Percentiles rank a stretch among this genome's conserved stretches.
These are phyloP conservation scores for Camarhynchus parvulus DNA, from an alignment of 2,113 vertebrate species.

Conservation along the genomic window DNA sequence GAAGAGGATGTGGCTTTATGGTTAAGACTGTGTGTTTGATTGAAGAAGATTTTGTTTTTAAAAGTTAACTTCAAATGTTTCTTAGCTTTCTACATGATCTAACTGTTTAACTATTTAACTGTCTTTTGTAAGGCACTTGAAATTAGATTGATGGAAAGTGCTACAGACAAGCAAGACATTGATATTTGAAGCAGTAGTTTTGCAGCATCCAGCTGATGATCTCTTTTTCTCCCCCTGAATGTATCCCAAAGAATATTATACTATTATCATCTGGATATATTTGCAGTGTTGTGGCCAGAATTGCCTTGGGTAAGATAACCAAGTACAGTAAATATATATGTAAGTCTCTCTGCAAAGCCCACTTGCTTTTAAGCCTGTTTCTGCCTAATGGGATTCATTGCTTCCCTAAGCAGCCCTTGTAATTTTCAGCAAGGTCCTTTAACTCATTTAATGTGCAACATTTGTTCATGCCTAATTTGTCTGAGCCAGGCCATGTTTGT, in stretches of 20 bases:
- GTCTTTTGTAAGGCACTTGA: not conserved
- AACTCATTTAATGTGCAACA: conserved; percentile 78
- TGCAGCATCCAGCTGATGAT: not conserved
- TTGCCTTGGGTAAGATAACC: not conserved
- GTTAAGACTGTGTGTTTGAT: not conserved
- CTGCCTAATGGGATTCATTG: conserved; percentile 64
- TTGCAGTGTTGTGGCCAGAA: not conserved
- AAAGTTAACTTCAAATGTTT: not conserved
- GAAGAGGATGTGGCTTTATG: not conserved
- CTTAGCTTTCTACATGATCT: not conserved
- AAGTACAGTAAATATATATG: not conserved
- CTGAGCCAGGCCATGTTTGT: conserved; percentile 70
- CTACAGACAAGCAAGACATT: not conserved
- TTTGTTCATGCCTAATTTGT: conserved; percentile 79
- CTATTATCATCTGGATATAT: not conserved
- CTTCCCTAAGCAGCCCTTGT: conserved; percentile 70
- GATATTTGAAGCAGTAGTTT: not conserved
- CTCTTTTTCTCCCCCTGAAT: not conserved
- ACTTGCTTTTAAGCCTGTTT: conserved; percentile 45
- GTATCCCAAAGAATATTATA: not conserved
- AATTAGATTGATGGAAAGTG: not conserved
- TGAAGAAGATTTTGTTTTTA: not conserved
- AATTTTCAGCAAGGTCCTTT: conserved; percentile 77
- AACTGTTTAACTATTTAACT: not conserved
- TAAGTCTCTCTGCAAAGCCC: not conserved